These are phyloP conservation scores for Chrysemys picta DNA, from an alignment of 2,113 vertebrate species.

Conservation along the genomic window DNA sequence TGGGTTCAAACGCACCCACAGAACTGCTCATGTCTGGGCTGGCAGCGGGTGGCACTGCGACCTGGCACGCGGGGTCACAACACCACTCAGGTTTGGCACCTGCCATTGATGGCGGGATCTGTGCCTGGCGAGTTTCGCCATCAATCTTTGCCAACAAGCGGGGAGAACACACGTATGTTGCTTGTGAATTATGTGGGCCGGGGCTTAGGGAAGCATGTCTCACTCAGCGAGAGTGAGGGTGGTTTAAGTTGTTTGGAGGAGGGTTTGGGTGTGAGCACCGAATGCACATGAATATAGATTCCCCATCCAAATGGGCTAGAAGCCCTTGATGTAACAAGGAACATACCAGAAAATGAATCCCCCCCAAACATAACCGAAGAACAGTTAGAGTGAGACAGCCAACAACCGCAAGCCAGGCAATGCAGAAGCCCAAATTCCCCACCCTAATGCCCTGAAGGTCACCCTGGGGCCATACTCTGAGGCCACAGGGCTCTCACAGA, in stretches of 20 bases:
- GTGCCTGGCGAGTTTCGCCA: not conserved
- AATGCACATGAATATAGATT: too few relatives aligned
- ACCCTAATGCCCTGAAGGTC: not conserved
- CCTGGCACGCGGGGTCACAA: not conserved
- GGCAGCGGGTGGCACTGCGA: not conserved
- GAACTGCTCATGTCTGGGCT: not conserved
- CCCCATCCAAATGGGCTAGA: not conserved
- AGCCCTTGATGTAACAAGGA: not conserved
- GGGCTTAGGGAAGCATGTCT: not conserved
- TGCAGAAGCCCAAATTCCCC: not conserved
- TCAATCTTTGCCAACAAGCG: not conserved
- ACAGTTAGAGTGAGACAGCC: not conserved
- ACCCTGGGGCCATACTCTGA: not conserved
- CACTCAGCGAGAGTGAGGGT: not conserved
- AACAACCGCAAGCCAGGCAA: not conserved
- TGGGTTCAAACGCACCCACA: not conserved
- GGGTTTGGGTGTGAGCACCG: too few relatives aligned
- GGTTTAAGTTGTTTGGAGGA: not conserved
- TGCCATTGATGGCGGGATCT: not conserved
- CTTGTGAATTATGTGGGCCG: not conserved
- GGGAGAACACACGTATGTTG: not conserved
- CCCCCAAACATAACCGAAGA: not conserved
- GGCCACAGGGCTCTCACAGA: not conserved
- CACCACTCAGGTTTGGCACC: not conserved
- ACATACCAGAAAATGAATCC: not conserved